Evolutionary conservation across 2,113 vertebrate genomes (phyloP), one percentile per base, ranked within the genome.

Genomic region (Ophiodon elongatus): DNA sequence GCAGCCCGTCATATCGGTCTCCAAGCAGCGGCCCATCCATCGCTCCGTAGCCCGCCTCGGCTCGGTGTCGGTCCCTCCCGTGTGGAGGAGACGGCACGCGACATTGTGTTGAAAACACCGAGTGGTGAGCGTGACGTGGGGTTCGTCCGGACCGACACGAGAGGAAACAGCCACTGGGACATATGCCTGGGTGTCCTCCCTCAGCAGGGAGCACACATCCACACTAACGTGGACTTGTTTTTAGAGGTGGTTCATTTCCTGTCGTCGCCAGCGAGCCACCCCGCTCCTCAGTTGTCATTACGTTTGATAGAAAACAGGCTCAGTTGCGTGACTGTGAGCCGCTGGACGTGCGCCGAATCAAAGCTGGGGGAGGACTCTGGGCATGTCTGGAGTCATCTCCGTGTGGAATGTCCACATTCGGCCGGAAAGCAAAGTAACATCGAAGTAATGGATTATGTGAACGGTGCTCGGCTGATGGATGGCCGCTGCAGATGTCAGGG

Each of bases 11-110:
- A 13, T 29, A 7, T 47, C 37, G 33, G 43, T 50, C 68, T 69
- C 56, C 72, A 2, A 78, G 73, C 79, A 82, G 89, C 83, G 85
- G 91, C 83, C 84, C 84, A 66, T 80, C 50, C 84, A 69, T 82
- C 43, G 52, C 11, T 62, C 65, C 11, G 56, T 54, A 35, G 31
- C 41, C 43, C 29, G 76, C 74, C 35, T 33, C 15, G 43, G 6
- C n/a, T 31, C 4, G 37, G 29, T 72, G 83, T 50, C 79, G 57
- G 47, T 41, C 29, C 63, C 37, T n/a, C 25, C 29, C 8, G 13
- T 43, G 37, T 39, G 45, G 6, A 69, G 72, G 50, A 45, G 31
- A 9, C 39, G 29, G 8, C 21, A 2, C 75, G n/a, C 23, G 2
- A 9, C 27, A 17, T 54, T 6, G 31, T 14, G 31, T 13, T 25